Evolutionary conservation across 1,140 invertebrate genomes (phyloP).

Genomic region (Rhopalosiphum maidis): DNA sequence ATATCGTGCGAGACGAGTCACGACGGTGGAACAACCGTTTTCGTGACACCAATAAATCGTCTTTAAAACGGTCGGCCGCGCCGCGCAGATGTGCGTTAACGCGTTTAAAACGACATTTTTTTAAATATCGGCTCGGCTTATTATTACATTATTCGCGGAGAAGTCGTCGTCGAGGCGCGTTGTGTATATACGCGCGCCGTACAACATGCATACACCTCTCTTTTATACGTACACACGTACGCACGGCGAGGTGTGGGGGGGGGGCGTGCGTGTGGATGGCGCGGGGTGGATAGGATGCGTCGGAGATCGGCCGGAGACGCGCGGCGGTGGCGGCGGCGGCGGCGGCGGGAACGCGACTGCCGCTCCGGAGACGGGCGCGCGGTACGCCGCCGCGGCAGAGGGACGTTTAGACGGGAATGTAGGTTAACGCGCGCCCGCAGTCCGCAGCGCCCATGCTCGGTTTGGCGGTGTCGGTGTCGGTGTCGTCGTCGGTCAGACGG

Average conservation of each 20-base stretch:
- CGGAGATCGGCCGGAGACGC: background rate
- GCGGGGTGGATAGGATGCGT: background rate
- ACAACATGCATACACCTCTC: no score
- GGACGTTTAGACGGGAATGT: slow-evolving; percentile 42
- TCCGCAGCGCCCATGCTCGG: slow-evolving; percentile 32
- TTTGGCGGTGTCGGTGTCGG: slow-evolving; percentile 57
- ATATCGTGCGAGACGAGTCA: no score
- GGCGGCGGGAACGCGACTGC: background rate
- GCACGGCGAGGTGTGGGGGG: background rate
- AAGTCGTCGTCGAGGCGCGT: background rate
- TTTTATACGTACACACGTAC: background rate
- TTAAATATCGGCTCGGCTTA: slow-evolving; percentile 28
- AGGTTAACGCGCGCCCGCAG: slow-evolving; percentile 49
- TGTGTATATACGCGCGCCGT: no score
- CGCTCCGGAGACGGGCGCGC: background rate
- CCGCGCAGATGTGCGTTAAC: background rate
- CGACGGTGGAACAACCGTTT: background rate
- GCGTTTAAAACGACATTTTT: slow-evolving; percentile 4
- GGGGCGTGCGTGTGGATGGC: background rate
- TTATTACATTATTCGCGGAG: background rate
- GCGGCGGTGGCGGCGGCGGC: slow-evolving; percentile 23
- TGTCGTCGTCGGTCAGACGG: slow-evolving; percentile 59
- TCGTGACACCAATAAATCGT: slow-evolving; percentile 7
- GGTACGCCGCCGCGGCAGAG: background rate
- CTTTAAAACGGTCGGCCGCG: background rate